Evolutionary conservation across 1,140 invertebrate species (phyloP), one percentile per base, ranked within the genome.

Genomic region (Drosophila ogumai): DNA sequence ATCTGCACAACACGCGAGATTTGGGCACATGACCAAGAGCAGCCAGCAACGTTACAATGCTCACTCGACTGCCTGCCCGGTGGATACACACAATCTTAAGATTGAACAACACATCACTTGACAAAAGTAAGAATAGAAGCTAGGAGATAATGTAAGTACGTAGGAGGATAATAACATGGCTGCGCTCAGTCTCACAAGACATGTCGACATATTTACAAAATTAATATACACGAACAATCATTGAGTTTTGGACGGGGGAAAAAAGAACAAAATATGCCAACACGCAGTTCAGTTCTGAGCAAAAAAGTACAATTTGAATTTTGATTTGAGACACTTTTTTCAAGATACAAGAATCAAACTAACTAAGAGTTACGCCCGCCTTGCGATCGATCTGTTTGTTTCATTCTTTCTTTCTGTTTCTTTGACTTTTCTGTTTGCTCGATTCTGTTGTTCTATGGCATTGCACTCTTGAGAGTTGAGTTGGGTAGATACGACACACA

Each of bases 201-300:
- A 71, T 84, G 85, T 90, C 86, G 86, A 90, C 85, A 90, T 90
- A 90, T 90, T 90, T 90, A 90, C 85, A 90, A 85, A 90, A 79
- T 90, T 90, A 90, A 77, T 34, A 57, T 65, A 78, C 67, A 88
- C 80, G 57, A 88, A 86, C 68, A 85, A 80, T 86, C 57, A 69
- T 65, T 59, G 69, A 31, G 47, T 75, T 75, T 52, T 19, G 60
- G 73, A 82, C 59, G 32, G 25, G 22, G 22, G 73, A 63, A 50
- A 50, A 50, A 32, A 40, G 41, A 71, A 72, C 64, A 87, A 85
- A 80, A 88, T 88, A 88, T 88, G 84, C 84, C 84, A 88, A 88
- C 84, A 88, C 80, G 66, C 65, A 32, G 65, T 72, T 63, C 67
- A 49, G 57, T 72, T 52, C 76, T 82, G 82, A 82, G 80, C 84